phyloP scores from a whole-genome alignment of 2,113 vertebrate species.

The Apus apus region DNA sequence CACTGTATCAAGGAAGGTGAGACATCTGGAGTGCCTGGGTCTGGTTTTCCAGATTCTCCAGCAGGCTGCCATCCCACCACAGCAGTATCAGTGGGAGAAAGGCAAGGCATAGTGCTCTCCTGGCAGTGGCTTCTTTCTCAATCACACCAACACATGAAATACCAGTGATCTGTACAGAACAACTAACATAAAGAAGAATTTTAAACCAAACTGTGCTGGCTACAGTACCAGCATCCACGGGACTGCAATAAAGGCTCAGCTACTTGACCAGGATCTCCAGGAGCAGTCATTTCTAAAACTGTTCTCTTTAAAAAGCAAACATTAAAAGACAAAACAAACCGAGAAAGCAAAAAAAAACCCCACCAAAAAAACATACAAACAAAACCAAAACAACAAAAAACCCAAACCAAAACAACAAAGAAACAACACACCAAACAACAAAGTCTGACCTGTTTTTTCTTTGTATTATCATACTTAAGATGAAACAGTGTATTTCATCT shows the following conservation, averaged over 20 bases:
- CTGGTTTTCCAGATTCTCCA: background rate
- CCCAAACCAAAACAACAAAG: no score
- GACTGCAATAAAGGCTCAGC: background rate
- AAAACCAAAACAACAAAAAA: no score
- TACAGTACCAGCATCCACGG: background rate
- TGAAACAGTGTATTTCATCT: background rate
- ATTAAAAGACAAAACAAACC: background rate
- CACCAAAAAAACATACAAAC: no score
- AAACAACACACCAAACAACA: background rate
- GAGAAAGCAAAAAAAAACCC: no score
- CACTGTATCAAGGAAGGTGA: background rate
- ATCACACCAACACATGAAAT: background rate
- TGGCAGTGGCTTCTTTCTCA: background rate
- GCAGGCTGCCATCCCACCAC: background rate
- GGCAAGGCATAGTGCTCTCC: background rate
- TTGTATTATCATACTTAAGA: background rate
- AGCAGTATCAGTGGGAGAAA: rapidly evolving
- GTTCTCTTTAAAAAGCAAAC: background rate
- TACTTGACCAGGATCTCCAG: background rate
- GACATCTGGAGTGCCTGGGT: background rate
- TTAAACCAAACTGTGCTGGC: background rate
- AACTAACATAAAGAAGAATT: background rate
- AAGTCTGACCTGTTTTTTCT: background rate
- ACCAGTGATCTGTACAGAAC: background rate
- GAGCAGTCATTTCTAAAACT: background rate